Conservation (phyloP, 2,113 vertebrate genomes). For the Pterocles orientalis region DNA sequence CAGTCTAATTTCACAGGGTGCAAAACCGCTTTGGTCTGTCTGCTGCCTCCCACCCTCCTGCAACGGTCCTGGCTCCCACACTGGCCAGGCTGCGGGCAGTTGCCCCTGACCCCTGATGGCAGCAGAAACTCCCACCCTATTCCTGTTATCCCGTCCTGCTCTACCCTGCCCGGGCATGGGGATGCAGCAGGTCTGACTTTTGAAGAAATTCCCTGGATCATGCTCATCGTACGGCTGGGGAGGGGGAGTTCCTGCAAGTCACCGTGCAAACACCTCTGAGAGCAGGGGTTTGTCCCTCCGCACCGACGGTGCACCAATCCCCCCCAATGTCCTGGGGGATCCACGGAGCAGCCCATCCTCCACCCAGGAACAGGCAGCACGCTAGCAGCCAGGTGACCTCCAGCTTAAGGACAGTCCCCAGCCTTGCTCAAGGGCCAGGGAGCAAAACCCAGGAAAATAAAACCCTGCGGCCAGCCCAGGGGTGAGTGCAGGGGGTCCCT, state of each 20-base stretch:
- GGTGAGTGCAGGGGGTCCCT: fast-evolving
- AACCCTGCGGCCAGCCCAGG: not conserved
- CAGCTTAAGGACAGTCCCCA: not conserved
- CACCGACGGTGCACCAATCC: not conserved
- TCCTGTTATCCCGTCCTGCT: not conserved
- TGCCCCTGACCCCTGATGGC: fast-evolving
- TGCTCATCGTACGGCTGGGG: fast-evolving
- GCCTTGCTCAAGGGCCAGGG: not conserved
- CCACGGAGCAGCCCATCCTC: not conserved
- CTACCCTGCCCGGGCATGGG: too few species aligned
- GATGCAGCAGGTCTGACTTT: not conserved
- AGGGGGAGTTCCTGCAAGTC: not conserved
- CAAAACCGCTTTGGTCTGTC: not conserved
- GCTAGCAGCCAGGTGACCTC: not conserved
- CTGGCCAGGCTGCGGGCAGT: not conserved
- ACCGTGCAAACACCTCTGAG: not conserved
- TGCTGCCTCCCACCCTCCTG: not conserved
- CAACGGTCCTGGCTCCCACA: not conserved
- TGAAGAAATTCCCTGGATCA: not conserved
- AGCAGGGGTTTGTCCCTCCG: not conserved
- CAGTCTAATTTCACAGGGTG: not conserved
- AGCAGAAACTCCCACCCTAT: not conserved
- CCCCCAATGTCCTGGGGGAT: not conserved
- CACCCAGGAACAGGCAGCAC: not conserved
- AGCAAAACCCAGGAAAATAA: not conserved